These are phyloP conservation scores for Mastigias papua DNA, from an alignment of 30 jellyfish, hydroid and myxozoan genomes.

Conservation along the genomic window DNA sequence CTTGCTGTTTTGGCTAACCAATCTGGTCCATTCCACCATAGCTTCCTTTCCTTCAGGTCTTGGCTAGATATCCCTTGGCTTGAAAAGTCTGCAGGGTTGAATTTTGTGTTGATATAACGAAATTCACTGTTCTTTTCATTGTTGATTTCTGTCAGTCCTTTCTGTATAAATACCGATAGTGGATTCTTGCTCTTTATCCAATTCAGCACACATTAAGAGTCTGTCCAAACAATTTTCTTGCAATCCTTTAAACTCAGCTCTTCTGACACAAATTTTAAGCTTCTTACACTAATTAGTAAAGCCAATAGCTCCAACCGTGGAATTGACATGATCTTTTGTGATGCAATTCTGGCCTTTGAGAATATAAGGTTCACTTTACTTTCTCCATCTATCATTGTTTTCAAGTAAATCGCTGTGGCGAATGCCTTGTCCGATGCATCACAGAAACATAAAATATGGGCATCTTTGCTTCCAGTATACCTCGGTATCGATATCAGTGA, in stretches of 20 bases:
- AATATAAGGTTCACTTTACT: constrained; percentile 10
- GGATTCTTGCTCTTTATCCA: constrained; percentile 32
- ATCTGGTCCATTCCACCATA: constrained; percentile 66
- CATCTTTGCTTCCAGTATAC: constrained; percentile 21
- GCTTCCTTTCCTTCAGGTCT: background rate
- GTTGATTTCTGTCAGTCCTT: constrained; percentile 39
- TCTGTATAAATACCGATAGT: constrained; percentile 29
- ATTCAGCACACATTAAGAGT: constrained; percentile 37
- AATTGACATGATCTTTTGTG: constrained; percentile 17
- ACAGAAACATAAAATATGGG: constrained; percentile 22
- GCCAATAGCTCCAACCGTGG: constrained; percentile 35
- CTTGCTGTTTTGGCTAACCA: constrained; percentile 29
- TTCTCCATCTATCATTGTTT: constrained; percentile 1
- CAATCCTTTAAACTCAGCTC: background rate
- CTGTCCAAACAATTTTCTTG: constrained; percentile 24
- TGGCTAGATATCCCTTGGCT: constrained; percentile 4
- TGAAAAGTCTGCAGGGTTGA: constrained; percentile 41
- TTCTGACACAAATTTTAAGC: constrained; percentile 14
- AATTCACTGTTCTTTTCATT: constrained; percentile 1
- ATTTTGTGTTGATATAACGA: constrained; percentile 21
- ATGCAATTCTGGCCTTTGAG: constrained; percentile 34
- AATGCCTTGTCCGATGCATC: constrained; percentile 43
- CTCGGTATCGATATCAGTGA: constrained; percentile 28
- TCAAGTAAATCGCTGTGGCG: constrained; percentile 28
- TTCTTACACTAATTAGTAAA: constrained; percentile 20